Conservation (phyloP, 2,113 vertebrate species). For the Malurus melanocephalus region DNA sequence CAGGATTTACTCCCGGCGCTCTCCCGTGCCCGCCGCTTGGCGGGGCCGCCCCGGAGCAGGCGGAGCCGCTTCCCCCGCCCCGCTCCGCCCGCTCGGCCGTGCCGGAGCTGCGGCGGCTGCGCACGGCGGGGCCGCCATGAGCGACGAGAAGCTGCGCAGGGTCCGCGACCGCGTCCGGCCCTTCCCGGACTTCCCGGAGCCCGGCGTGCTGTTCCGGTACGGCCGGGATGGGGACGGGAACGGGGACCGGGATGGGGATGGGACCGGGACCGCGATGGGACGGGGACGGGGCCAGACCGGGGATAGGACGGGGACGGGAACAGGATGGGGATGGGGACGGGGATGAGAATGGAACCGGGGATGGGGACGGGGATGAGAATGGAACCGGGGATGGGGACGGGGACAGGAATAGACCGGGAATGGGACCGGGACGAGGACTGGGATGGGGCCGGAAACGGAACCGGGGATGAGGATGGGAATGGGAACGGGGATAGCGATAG, state of each 20-base stretch:
- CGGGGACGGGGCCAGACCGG: too few relatives aligned
- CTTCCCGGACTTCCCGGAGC: slow-evolving; percentile 72
- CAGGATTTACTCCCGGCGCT: too few relatives aligned
- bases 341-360: too few relatives aligned
- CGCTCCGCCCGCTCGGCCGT: too few relatives aligned
- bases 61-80: background rate
- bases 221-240: background rate
- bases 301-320: too few relatives aligned
- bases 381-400: too few relatives aligned
- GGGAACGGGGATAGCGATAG: background rate
- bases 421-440: background rate
- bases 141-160: background rate
- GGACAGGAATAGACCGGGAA: background rate
- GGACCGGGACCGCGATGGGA: background rate
- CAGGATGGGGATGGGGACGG: background rate
- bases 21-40: background rate
- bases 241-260: background rate
- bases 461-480: too few relatives aligned
- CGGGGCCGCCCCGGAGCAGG: background rate
- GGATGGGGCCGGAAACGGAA: too few relatives aligned
- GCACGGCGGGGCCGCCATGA: background rate
- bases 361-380: accelerated
- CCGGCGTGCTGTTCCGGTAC: slow-evolving; percentile 73
- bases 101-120: background rate
- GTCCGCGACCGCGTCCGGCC: slow-evolving; percentile 38